These are phyloP conservation scores for Artibeus jamaicensis DNA, from an alignment of 2,797 vertebrate species.

Conservation along the genomic window DNA sequence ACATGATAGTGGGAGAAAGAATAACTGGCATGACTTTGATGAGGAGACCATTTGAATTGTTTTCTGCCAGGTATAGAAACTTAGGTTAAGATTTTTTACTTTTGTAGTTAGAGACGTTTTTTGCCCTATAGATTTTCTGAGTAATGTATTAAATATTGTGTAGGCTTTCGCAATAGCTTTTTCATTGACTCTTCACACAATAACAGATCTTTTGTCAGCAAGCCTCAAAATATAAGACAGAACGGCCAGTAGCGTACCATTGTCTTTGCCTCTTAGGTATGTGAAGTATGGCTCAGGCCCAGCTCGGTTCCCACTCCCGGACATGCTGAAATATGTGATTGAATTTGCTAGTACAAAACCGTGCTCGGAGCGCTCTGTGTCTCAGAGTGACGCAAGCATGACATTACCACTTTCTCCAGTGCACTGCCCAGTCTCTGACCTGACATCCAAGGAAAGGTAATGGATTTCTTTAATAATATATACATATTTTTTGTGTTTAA, in stretches of 20 bases:
- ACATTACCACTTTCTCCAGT: slow-evolving; percentile 39
- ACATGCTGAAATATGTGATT: slow-evolving; percentile 95
- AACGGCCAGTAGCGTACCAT: neutral
- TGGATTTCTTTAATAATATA: neutral
- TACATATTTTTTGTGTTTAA: neutral
- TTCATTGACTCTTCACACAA: neutral
- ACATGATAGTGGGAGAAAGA: neutral
- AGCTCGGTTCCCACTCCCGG: slow-evolving; percentile 90
- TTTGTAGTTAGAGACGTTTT: neutral
- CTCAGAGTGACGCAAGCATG: slow-evolving; percentile 66
- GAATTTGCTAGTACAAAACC: slow-evolving; percentile 92
- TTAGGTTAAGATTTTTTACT: neutral
- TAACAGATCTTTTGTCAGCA: neutral
- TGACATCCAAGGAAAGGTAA: slow-evolving; percentile 84
- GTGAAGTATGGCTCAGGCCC: slow-evolving; percentile 94
- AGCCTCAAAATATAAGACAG: neutral
- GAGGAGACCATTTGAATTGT: neutral
- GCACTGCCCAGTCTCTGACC: slow-evolving; percentile 46
- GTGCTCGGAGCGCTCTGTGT: slow-evolving; percentile 57
- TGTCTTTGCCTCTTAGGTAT: slow-evolving; percentile 84
- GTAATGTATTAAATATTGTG: neutral
- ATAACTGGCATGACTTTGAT: neutral
- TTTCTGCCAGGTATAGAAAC: neutral
- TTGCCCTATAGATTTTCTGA: neutral
- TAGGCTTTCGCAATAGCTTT: neutral